A percentile compares a stretch with the other conserved stretches of the same genome.
Evolutionary conservation across 1,140 invertebrate species (phyloP).

Genomic region (Sinonovacula constricta): DNA sequence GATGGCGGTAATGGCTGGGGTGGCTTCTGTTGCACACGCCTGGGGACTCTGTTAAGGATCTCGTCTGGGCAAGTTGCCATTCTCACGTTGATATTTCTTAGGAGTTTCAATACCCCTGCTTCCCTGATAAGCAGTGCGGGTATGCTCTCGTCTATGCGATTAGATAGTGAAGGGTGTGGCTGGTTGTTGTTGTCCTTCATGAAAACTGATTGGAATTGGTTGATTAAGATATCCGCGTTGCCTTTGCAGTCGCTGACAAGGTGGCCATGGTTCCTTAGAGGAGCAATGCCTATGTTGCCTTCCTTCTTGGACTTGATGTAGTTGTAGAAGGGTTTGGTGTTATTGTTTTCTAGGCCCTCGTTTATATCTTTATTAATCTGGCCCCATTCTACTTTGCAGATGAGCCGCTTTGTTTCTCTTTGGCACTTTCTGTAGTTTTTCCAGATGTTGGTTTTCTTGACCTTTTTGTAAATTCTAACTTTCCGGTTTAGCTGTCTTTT

Average conservation of each 20-base stretch:
- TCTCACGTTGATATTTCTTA: neutral
- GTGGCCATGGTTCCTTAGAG: neutral
- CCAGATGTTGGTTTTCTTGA: conserved; percentile 37
- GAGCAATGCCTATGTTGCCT: conserved; percentile 20
- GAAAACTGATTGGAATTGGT: conserved; percentile 50
- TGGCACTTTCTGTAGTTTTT: conserved; percentile 13
- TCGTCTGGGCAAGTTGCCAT: conserved; percentile 23
- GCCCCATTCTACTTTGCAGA: conserved; percentile 9
- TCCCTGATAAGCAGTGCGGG: neutral
- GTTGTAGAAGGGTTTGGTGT: conserved; percentile 10
- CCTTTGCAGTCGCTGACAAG: neutral
- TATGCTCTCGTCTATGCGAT: neutral
- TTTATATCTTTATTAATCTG: conserved; percentile 8
- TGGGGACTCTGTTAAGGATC: conserved; percentile 16
- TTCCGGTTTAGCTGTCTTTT: neutral
- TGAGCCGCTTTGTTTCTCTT: neutral
- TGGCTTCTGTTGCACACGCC: conserved; percentile 8
- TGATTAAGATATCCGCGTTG: conserved; percentile 3
- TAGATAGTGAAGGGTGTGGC: neutral
- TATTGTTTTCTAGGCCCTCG: conserved; percentile 1
- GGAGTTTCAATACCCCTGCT: conserved; percentile 10
- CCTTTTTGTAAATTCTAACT: conserved; percentile 19
- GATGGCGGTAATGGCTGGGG: neutral
- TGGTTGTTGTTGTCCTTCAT: neutral
- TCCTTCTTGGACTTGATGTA: no score